phyloP scores from a whole-genome alignment of 1,140 invertebrate genomes.

The Bombus difficillimus region DNA sequence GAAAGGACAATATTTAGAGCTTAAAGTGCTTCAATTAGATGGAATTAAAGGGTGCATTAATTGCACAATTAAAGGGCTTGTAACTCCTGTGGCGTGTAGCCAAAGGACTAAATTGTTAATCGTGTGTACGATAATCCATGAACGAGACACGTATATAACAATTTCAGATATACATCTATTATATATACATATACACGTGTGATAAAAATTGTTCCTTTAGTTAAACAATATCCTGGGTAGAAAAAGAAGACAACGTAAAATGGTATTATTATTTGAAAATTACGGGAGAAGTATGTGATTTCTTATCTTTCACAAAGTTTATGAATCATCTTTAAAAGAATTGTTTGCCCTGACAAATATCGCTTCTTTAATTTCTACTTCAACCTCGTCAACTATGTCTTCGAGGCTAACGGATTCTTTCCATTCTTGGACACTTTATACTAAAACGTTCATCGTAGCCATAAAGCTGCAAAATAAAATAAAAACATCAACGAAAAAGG shows the following conservation, averaged over 20 bases:
- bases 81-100: not conserved
- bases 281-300: no score
- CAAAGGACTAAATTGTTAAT: not conserved
- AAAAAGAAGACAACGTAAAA: not conserved
- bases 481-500: no score
- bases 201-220: not conserved
- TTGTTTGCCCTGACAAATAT: no score
- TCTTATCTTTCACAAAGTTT: no score
- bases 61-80: not conserved
- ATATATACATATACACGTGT: no score
- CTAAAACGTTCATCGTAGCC: no score
- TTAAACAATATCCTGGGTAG: not conserved
- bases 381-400: no score
- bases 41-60: slow-evolving; percentile 20
- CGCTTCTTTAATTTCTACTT: no score
- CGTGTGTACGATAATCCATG: not conserved
- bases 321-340: no score
- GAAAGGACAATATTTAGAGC: slow-evolving; percentile 13
- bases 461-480: no score
- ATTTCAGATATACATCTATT: not conserved
- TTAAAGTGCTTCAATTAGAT: not conserved
- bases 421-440: no score
- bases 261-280: not conserved
- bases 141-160: not conserved
- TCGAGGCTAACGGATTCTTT: no score